Base-by-base conservation (phyloP, 1,140 invertebrate species). In the Orussus abietinus region DNA sequence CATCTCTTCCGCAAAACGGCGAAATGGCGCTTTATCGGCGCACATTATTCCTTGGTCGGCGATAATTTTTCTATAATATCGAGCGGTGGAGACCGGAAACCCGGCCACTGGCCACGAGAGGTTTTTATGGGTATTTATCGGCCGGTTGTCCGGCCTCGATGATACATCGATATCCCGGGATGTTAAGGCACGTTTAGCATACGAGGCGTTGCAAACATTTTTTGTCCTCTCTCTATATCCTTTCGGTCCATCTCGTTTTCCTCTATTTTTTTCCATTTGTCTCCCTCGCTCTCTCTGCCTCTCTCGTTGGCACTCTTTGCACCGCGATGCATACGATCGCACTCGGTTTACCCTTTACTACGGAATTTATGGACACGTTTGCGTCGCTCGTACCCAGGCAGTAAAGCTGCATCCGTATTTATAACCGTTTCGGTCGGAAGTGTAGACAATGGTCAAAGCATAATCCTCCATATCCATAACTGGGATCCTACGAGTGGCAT, bases 41-140 rank as follows among this genome's bases (percentile, higher is more conserved):
- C n/a, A n/a, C n/a, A n/a, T n/a, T n/a, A n/a, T n/a, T n/a, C n/a
- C n/a, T n/a, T n/a, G n/a, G n/a, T n/a, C n/a, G n/a, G n/a, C n/a
- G n/a, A n/a, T n/a, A n/a, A n/a, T n/a, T n/a, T n/a, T n/a, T n/a
- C n/a, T n/a, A n/a, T n/a, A n/a, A n/a, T n/a, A n/a, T n/a, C n/a
- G n/a, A n/a, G n/a, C n/a, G n/a, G n/a, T n/a, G n/a, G n/a, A n/a
- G n/a, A n/a, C n/a, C n/a, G n/a, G 20, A 10, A 40, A 22, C 41
- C 19, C 34, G 17, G 29, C 12, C 38, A 36, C 26, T 31, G 13
- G 21, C 35, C 41, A 38, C 6, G 11, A 25, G 37, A 30, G 39
- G 40, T 49, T 49, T 49, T 39, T 44, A 11, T 46, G 33, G 35
- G 40, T 52, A 54, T 54, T 54, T 54, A 54, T 54, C 45, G 39